Conservation (phyloP, 2,113 vertebrate species). For the Myotis yumanensis region DNA sequence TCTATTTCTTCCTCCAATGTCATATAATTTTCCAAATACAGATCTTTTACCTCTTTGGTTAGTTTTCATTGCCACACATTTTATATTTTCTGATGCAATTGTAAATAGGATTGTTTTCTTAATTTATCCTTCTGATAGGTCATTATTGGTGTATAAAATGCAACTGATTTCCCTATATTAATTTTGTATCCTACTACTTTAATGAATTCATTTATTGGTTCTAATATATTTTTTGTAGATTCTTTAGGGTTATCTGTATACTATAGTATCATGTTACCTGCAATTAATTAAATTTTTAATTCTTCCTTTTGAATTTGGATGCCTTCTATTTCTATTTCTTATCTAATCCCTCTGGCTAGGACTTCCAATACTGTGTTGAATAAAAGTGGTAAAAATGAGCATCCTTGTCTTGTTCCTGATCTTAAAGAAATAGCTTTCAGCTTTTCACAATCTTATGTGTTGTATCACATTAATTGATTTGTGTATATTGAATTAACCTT, state of each 20-base stretch:
- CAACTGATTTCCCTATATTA: not conserved
- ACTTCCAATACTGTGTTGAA: not conserved
- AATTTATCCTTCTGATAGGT: not conserved
- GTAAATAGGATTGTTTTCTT: not conserved
- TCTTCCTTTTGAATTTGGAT: not conserved
- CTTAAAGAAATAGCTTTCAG: not conserved
- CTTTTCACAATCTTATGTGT: not conserved
- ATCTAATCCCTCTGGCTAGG: not conserved
- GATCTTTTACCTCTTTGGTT: not conserved
- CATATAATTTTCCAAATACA: not conserved
- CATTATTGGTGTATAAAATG: not conserved
- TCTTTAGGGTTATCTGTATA: not conserved
- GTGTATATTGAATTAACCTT: not conserved
- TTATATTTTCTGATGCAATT: not conserved
- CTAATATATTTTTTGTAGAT: no score
- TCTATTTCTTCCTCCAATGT: not conserved
- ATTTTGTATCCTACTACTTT: not conserved
- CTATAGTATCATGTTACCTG: not conserved
- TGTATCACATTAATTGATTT: not conserved
- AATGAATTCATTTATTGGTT: not conserved
- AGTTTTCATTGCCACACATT: not conserved
- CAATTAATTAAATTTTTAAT: not conserved
- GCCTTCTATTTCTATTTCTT: not conserved
- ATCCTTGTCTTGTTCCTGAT: not conserved
- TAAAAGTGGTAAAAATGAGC: not conserved